These are phyloP conservation scores for Metallyticus violacea DNA, from an alignment of 2,888 invertebrate genomes.

Conservation along the genomic window DNA sequence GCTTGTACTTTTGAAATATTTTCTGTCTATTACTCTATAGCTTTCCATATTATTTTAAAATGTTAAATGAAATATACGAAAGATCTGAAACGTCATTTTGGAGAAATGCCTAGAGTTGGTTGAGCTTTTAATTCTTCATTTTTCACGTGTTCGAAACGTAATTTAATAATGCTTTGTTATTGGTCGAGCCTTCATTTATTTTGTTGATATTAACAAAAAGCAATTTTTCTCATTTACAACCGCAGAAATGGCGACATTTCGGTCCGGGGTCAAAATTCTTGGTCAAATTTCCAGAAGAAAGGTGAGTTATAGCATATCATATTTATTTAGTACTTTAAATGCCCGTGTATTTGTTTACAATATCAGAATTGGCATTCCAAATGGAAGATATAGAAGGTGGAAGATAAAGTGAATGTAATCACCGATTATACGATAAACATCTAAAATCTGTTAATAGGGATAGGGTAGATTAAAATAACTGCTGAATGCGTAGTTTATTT, in stretches of 20 bases:
- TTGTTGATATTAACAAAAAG: background rate
- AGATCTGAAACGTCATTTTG: background rate
- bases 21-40: background rate
- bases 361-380: background rate
- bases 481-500: too few relatives aligned
- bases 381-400: background rate
- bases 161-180: background rate
- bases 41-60: background rate
- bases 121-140: background rate
- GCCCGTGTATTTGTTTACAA: background rate
- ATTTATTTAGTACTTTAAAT: background rate
- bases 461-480: too few relatives aligned
- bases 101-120: background rate
- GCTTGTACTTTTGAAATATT: background rate
- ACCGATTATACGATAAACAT: too few relatives aligned
- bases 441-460: too few relatives aligned
- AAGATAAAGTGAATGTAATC: too few relatives aligned
- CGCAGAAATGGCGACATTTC: conserved; percentile 20
- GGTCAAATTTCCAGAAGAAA: conserved; percentile 8
- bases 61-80: background rate
- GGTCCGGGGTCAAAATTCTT: conserved; percentile 22
- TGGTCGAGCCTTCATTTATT: background rate
- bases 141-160: background rate
- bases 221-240: background rate
- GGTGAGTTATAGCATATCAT: background rate